Evolutionary conservation across 2,797 vertebrate species (phyloP).

Genomic region (Pipistrellus kuhlii): DNA sequence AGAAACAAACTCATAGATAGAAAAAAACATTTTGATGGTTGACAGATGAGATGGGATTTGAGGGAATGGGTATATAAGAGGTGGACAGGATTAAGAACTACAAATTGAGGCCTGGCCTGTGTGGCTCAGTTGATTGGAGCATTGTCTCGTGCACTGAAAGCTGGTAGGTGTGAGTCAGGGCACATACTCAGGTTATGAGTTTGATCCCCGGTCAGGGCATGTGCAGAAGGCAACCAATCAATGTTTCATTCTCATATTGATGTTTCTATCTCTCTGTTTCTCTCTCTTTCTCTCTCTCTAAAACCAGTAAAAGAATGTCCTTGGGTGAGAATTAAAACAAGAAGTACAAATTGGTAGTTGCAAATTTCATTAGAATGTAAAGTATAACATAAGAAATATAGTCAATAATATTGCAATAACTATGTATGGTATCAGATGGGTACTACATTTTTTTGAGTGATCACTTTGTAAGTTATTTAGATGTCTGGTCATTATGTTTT

Average conservation of each 20-base stretch:
- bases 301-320: background rate
- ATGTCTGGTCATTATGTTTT: background rate
- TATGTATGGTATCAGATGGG: background rate
- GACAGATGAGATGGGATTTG: background rate
- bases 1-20: background rate
- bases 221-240: background rate
- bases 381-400: background rate
- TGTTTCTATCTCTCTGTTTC: background rate
- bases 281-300: background rate
- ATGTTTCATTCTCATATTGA: background rate
- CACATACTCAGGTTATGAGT: background rate
- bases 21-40: background rate
- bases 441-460: background rate
- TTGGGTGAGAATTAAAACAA: background rate
- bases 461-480: background rate
- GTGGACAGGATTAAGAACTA: background rate
- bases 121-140: background rate
- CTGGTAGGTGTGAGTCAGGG: background rate
- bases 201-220: background rate
- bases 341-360: background rate
- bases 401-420: background rate
- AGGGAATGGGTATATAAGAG: background rate
- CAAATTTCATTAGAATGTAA: background rate
- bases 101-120: background rate
- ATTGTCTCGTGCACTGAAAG: background rate